Evolutionary conservation across 2,113 vertebrate species (phyloP).

Genomic region (Tachysurus fulvidraco): DNA sequence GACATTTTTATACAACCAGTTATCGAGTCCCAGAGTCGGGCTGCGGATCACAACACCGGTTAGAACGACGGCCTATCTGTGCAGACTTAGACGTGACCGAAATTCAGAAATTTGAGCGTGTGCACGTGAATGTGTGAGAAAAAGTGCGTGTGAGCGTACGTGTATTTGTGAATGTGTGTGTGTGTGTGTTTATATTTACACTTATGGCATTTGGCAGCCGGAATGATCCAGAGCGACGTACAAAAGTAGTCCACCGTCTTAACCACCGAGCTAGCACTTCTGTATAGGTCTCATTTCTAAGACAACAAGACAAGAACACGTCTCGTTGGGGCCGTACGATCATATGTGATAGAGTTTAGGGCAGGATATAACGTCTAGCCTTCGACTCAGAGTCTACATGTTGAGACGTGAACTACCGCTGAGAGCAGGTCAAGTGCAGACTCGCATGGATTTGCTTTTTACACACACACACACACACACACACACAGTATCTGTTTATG

Average conservation of each 20-base stretch:
- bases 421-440: slow-evolving; percentile 45
- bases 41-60: background rate
- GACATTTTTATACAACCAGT: background rate
- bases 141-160: background rate
- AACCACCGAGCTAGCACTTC: too few species aligned
- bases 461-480: slow-evolving; percentile 41
- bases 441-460: slow-evolving; percentile 57
- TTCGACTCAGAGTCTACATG: slow-evolving; percentile 11
- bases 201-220: too few species aligned
- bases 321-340: too few species aligned
- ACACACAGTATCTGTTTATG: background rate
- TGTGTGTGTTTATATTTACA: too few species aligned
- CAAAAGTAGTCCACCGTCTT: too few species aligned
- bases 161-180: too few species aligned
- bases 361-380: too few species aligned
- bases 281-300: too few species aligned
- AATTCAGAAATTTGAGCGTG: background rate
- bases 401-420: slow-evolving; percentile 31
- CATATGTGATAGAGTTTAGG: too few species aligned
- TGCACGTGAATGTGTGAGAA: background rate
- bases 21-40: background rate
- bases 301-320: too few species aligned
- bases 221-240: too few species aligned
- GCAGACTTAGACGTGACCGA: background rate
- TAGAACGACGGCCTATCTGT: background rate